These are phyloP conservation scores for Heliconius sara DNA, from an alignment of 2,888 invertebrate genomes.

Conservation along the genomic window DNA sequence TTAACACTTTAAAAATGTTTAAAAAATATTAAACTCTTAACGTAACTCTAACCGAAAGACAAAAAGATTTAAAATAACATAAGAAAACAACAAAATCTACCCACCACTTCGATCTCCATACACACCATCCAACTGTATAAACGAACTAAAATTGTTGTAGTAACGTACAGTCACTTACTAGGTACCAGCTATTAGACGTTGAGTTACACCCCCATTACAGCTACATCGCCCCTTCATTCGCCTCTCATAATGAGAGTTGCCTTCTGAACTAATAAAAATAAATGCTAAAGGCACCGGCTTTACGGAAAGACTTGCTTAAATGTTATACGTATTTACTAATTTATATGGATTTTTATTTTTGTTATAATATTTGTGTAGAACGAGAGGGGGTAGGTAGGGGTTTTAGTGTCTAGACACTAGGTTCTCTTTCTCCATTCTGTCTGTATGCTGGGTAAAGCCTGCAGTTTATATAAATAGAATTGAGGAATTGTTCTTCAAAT, in stretches of 20 bases:
- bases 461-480: no score
- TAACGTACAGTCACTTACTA: constrained; percentile 18
- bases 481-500: no score
- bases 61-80: no score
- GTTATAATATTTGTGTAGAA: not conserved
- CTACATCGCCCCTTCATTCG: constrained; percentile 54
- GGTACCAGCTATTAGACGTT: constrained; percentile 44
- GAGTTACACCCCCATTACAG: constrained; percentile 45
- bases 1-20: no score
- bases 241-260: constrained; percentile 56
- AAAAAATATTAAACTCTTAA: no score
- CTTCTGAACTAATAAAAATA: constrained; percentile 57
- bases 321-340: constrained; percentile 52
- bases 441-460: no score
- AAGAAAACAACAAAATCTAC: no score
- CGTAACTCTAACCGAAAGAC: no score
- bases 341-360: constrained; percentile 48
- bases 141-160: constrained; percentile 14
- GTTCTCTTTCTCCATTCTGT: no score
- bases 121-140: not conserved
- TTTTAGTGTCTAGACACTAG: no score
- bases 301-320: constrained; percentile 49
- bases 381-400: no score
- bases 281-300: constrained; percentile 54
- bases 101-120: not conserved